A percentile compares a stretch with the other conserved stretches of the same genome.
These are phyloP conservation scores for Vesta saturnalis DNA, from an alignment of 2,888 invertebrate species.

Conservation along the genomic window DNA sequence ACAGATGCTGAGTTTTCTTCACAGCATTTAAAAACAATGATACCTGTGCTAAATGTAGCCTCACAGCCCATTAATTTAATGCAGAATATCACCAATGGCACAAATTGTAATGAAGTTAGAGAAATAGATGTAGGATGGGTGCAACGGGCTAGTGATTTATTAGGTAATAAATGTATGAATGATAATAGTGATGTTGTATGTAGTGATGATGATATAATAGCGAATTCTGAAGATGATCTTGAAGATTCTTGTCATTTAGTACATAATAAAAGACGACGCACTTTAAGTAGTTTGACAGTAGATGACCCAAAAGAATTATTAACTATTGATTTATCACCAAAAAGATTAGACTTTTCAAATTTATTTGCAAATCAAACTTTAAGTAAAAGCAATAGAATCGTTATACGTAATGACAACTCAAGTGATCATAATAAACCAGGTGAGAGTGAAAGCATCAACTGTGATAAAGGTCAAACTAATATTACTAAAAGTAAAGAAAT, in stretches of 20 bases:
- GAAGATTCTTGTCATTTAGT: slow-evolving; percentile 22
- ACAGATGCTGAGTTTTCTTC: slow-evolving; percentile 15
- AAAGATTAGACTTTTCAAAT: slow-evolving; percentile 28
- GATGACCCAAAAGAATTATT: not conserved
- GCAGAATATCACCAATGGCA: slow-evolving; percentile 49
- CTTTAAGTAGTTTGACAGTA: not conserved
- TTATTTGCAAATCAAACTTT: slow-evolving; percentile 20
- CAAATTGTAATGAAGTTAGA: slow-evolving; percentile 51
- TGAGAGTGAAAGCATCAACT: too few relatives aligned
- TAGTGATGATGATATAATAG: slow-evolving; percentile 77
- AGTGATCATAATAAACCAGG: too few relatives aligned
- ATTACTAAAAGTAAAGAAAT: too few relatives aligned
- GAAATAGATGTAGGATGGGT: slow-evolving; percentile 70
- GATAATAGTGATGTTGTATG: slow-evolving; percentile 73
- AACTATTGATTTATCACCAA: slow-evolving; percentile 20
- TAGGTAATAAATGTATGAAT: slow-evolving; percentile 50
- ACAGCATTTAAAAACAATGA: slow-evolving; percentile 38
- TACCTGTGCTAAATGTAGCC: slow-evolving; percentile 26
- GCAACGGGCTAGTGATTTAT: slow-evolving; percentile 58
- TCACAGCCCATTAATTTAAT: slow-evolving; percentile 53
- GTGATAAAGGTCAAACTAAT: too few relatives aligned
- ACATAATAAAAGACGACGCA: slow-evolving; percentile 53
- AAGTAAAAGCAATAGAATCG: too few relatives aligned
- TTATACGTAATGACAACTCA: too few relatives aligned
- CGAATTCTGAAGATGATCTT: slow-evolving; percentile 58